These are phyloP conservation scores for Drosophila putrida DNA, from an alignment of 2,888 invertebrate genomes.

Conservation along the genomic window DNA sequence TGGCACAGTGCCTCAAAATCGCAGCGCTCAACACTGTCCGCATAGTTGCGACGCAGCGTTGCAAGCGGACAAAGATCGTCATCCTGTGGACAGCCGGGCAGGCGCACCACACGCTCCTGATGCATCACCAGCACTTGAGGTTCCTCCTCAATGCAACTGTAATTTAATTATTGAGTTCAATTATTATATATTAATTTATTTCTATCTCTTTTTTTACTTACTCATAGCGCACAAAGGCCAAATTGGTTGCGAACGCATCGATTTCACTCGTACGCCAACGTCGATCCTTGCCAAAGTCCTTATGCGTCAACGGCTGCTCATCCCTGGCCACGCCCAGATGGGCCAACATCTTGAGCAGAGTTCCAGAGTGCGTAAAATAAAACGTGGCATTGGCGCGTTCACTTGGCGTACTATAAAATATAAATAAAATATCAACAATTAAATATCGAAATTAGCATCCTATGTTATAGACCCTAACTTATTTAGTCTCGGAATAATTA, in stretches of 20 bases:
- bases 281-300: constrained; percentile 86
- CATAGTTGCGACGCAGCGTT: constrained; percentile 87
- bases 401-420: constrained; percentile 56
- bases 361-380: constrained; percentile 94
- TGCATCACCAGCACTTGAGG: constrained; percentile 89
- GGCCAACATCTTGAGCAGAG: constrained; percentile 91
- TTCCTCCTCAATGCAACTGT: constrained; percentile 75
- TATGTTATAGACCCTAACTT: too few species aligned
- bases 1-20: constrained; percentile 89
- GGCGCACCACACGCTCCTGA: constrained; percentile 90
- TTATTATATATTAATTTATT: not conserved
- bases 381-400: constrained; percentile 86
- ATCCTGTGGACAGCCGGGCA: constrained; percentile 89
- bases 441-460: too few species aligned
- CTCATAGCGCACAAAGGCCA: constrained; percentile 91
- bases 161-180: not conserved
- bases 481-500: too few species aligned
- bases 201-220: constrained; percentile 83
- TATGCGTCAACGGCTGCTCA: constrained; percentile 87
- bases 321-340: constrained; percentile 91
- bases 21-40: constrained; percentile 88
- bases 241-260: constrained; percentile 92
- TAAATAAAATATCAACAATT: too few species aligned
- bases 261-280: constrained; percentile 89
- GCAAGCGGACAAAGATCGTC: constrained; percentile 89